Evolutionary conservation across 2,797 vertebrate species (phyloP).

Genomic region (Periophthalmus magnuspinnatus): DNA sequence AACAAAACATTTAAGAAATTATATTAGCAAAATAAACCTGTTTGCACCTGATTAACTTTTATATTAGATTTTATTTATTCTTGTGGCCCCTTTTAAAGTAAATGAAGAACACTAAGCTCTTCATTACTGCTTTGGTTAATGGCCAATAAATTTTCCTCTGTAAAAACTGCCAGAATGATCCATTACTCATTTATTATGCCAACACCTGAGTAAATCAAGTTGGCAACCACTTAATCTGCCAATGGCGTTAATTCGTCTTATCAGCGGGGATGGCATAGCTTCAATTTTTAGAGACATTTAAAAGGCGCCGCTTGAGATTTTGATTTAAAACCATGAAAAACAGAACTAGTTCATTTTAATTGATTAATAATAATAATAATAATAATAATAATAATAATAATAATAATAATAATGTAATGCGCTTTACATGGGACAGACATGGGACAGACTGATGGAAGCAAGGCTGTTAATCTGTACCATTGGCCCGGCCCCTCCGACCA

Average conservation of each 20-base stretch:
- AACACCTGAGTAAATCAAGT: conserved; percentile 9
- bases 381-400: no score
- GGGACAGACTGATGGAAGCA: no score
- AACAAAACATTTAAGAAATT: neutral
- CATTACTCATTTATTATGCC: conserved; percentile 8
- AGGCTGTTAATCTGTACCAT: no score
- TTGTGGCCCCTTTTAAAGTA: neutral
- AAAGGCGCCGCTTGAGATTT: no score
- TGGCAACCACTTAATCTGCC: conserved; percentile 11
- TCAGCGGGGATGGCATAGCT: neutral
- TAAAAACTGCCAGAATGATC: conserved; percentile 8
- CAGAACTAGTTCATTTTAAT: no score
- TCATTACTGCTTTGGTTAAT: conserved; percentile 1
- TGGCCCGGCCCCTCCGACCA: no score
- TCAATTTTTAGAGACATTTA: neutral
- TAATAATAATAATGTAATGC: no score
- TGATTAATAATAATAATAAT: no score
- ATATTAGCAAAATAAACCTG: neutral
- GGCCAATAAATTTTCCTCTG: conserved; percentile 6
- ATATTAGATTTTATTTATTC: conserved; percentile 2
- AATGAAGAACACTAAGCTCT: conserved; percentile 1
- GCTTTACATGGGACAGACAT: no score
- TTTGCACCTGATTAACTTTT: neutral
- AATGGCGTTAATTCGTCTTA: neutral
- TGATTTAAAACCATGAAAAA: no score